Evolutionary conservation across 2,888 invertebrate species (phyloP).

Genomic region (Sarcophaga variegata): DNA sequence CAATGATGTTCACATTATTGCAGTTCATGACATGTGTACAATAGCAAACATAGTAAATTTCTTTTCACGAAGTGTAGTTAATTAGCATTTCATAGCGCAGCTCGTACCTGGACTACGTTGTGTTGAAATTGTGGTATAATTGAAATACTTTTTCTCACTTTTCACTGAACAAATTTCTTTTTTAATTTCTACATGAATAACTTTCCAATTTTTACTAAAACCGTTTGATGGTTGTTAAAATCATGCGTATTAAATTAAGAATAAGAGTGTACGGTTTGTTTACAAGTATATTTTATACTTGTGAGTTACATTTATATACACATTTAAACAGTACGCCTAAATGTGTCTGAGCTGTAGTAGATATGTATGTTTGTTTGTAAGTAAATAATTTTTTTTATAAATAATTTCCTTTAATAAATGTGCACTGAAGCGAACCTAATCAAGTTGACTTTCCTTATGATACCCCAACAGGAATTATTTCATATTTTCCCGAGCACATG

Average conservation of each 20-base stretch:
- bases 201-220: neutral
- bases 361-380: neutral
- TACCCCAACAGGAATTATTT: slow-evolving; percentile 72
- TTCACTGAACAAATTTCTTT: slow-evolving; percentile 4
- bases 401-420: slow-evolving; percentile 72
- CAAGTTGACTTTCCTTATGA: slow-evolving; percentile 77
- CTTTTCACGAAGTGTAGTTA: too few species aligned
- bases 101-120: too few species aligned
- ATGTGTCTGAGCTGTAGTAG: neutral
- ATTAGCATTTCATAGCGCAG: too few species aligned
- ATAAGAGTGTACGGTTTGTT: slow-evolving; percentile 2
- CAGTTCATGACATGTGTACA: too few species aligned
- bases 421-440: slow-evolving; percentile 78
- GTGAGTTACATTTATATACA: too few species aligned
- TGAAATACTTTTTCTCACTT: neutral
- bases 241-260: slow-evolving; percentile 54
- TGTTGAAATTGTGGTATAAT: too few species aligned
- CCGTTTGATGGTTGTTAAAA: slow-evolving; percentile 44
- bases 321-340: neutral
- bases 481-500: slow-evolving; percentile 47
- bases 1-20: too few species aligned
- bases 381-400: neutral
- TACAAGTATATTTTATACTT: slow-evolving; percentile 20
- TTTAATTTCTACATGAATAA: neutral
- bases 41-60: too few species aligned